Evolutionary conservation across 2,888 invertebrate genomes (phyloP).

Genomic region (Heliconius hortense): DNA sequence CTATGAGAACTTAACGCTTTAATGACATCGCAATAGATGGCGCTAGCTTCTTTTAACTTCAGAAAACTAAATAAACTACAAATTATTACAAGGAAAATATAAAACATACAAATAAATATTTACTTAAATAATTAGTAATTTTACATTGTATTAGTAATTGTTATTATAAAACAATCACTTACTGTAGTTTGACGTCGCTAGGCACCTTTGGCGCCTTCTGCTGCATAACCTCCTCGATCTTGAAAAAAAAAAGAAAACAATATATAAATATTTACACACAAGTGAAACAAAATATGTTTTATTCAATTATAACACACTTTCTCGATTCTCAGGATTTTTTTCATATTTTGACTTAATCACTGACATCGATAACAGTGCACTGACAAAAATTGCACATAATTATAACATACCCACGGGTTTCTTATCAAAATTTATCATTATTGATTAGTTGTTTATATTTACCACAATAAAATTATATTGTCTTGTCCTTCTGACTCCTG

Average conservation of each 20-base stretch:
- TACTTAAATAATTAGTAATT: background rate
- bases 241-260: slow-evolving; percentile 46
- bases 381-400: slow-evolving; percentile 47
- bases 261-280: slow-evolving; percentile 17
- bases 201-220: slow-evolving; percentile 78
- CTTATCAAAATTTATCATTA: slow-evolving; percentile 53
- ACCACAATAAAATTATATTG: slow-evolving; percentile 73
- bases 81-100: slow-evolving; percentile 9
- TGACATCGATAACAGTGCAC: slow-evolving; percentile 33
- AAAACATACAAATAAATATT: background rate
- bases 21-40: slow-evolving; percentile 54
- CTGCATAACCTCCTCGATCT: slow-evolving; percentile 81
- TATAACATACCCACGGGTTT: slow-evolving; percentile 43
- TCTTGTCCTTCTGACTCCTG: slow-evolving; percentile 58
- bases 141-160: background rate
- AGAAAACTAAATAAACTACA: background rate
- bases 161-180: slow-evolving; percentile 50
- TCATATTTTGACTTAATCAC: slow-evolving; percentile 2
- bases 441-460: slow-evolving; percentile 49
- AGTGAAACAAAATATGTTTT: background rate
- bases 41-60: slow-evolving; percentile 45
- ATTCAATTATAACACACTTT: slow-evolving; percentile 27
- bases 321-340: slow-evolving; percentile 26
- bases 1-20: background rate
- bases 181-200: slow-evolving; percentile 65